phyloP scores from a whole-genome alignment of 2,113 vertebrate genomes.

The Otus sunia region DNA sequence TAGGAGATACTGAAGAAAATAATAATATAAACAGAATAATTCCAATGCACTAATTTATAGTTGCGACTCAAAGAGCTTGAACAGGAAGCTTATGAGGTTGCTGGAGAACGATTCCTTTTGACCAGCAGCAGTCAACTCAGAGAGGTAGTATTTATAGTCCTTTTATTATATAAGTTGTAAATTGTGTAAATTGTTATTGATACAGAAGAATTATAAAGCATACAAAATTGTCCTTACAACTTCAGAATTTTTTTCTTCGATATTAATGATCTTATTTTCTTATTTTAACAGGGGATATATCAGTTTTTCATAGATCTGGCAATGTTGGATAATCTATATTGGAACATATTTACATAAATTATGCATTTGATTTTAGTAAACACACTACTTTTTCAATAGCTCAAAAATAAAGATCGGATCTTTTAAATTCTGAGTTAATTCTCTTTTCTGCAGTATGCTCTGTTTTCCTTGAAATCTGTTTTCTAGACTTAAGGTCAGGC shows the following conservation, averaged over 20 bases:
- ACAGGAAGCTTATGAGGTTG: conserved; percentile 83
- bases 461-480: neutral
- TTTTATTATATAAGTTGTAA: neutral
- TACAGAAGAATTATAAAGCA: neutral
- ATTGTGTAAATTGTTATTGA: neutral
- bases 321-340: neutral
- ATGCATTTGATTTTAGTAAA: neutral
- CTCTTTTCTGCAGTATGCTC: neutral
- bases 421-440: neutral
- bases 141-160: conserved; percentile 63
- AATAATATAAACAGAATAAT: neutral
- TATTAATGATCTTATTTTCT: neutral
- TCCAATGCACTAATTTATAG: conserved; percentile 63
- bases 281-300: neutral
- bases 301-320: neutral
- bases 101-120: conserved; percentile 87
- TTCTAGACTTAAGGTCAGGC: neutral
- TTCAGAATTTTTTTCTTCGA: neutral
- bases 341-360: neutral
- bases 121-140: conserved; percentile 87
- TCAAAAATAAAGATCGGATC: neutral
- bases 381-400: neutral
- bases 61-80: conserved; percentile 85
- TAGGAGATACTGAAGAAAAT: neutral
- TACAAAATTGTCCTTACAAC: neutral